phyloP scores from a whole-genome alignment of 2,797 vertebrate species.

The Sebastolobus altivelis region DNA sequence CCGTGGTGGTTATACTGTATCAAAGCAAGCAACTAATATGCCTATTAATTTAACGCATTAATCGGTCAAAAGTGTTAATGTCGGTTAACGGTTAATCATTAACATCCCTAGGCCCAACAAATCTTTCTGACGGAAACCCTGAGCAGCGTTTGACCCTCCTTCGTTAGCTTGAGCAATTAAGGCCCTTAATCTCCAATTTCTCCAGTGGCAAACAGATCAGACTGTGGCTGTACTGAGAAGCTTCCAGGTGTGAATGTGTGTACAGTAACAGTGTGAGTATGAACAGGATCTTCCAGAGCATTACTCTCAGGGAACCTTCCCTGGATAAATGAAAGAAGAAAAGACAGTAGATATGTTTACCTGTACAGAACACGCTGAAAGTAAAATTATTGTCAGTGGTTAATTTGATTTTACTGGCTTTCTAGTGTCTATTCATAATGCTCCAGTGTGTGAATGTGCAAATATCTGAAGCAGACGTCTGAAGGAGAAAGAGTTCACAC shows the following conservation, averaged over 20 bases:
- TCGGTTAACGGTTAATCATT: too few species aligned
- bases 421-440: slow-evolving; percentile 35
- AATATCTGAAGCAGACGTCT: slow-evolving; percentile 69
- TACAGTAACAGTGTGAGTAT: not conserved
- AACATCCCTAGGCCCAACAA: not conserved
- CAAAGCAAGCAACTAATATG: too few species aligned
- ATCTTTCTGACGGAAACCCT: not conserved
- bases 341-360: not conserved
- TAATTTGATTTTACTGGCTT: slow-evolving; percentile 37
- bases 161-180: not conserved
- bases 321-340: not conserved
- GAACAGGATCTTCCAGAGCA: not conserved
- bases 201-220: slow-evolving; percentile 10
- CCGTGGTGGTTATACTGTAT: too few species aligned
- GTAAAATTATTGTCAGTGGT: slow-evolving; percentile 9
- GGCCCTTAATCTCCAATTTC: not conserved
- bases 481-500: slow-evolving; percentile 64
- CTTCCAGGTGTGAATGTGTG: slow-evolving; percentile 2
- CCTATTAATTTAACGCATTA: too few species aligned
- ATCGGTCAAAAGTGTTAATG: too few species aligned
- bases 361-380: not conserved
- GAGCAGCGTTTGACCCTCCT: not conserved
- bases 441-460: slow-evolving; percentile 38
- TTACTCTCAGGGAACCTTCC: not conserved
- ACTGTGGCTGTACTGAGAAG: not conserved